These are phyloP conservation scores for Bovichtus variegatus DNA, from an alignment of 2,797 vertebrate species.

Conservation along the genomic window DNA sequence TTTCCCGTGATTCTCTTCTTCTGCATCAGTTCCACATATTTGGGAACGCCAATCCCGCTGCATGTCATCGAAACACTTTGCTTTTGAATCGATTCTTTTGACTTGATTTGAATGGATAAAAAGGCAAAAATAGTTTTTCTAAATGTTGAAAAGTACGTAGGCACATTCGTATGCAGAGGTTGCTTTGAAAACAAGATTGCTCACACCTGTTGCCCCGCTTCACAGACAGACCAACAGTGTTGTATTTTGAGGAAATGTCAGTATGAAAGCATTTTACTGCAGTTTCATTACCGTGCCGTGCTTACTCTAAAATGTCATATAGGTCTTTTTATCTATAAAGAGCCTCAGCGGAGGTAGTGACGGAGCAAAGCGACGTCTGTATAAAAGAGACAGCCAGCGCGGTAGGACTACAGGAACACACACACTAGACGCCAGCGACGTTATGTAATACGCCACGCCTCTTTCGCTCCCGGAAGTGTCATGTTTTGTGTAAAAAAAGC, in stretches of 20 bases:
- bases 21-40: constrained; percentile 15
- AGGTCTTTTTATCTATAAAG: not conserved
- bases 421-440: no score
- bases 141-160: not conserved
- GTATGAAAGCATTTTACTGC: not conserved
- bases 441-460: no score
- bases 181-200: not conserved
- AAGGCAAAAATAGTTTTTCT: not conserved
- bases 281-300: not conserved
- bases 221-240: not conserved
- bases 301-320: not conserved
- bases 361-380: no score
- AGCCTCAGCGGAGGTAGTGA: not conserved
- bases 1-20: constrained; percentile 22
- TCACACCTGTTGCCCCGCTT: not conserved
- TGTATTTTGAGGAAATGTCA: not conserved
- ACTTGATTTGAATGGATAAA: not conserved
- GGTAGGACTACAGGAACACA: no score
- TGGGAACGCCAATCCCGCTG: not conserved
- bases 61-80: not conserved
- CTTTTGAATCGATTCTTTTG: not conserved
- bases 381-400: no score
- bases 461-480: no score
- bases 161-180: not conserved
- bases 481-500: no score